A percentile compares a stretch with the other conserved stretches of the same genome.
These are phyloP conservation scores for Sus scrofa DNA, from an alignment of 2,113 vertebrate species.

Conservation along the genomic window T2T-Sscrofa CM000818.6:58416501-58417000, in stretches of 20 bases:
- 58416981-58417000: not conserved
- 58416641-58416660: not conserved
- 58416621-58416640: not conserved
- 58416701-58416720: not conserved
- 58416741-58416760: not conserved
- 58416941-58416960: not conserved
- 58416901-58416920: not conserved
- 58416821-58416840: constrained; percentile 6
- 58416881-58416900: not conserved
- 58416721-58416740: not conserved
- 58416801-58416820: constrained; percentile 18
- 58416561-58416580: too few species aligned
- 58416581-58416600: too few species aligned
- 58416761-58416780: not conserved
- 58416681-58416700: not conserved
- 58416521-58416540: too few species aligned
- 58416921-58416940: not conserved
- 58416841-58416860: constrained; percentile 6
- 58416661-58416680: not conserved
- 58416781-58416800: not conserved
- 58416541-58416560: too few species aligned
- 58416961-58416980: not conserved
- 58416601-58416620: not conserved
- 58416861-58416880: not conserved
- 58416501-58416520: too few species aligned